Evolutionary conservation across 1,140 invertebrate genomes (phyloP), one percentile per base, ranked within the genome.

Genomic region (Semibalanus balanoides): DNA sequence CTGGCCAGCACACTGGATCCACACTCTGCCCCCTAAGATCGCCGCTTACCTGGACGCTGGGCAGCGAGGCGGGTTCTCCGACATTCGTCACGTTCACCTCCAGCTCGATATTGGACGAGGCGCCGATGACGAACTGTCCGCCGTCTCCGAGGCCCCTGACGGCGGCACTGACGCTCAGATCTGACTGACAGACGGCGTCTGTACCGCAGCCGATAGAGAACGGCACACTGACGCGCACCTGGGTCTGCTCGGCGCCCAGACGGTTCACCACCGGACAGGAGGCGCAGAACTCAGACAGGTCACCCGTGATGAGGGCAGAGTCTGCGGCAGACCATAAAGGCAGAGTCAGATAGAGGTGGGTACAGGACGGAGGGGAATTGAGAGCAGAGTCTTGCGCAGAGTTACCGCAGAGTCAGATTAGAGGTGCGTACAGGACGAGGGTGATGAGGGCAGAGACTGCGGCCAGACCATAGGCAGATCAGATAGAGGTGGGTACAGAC

Each of bases 31-130:
- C n/a, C n/a, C n/a, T n/a, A n/a, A n/a, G n/a, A 40, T 40, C 5
- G 5, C 35, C 5, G 5, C 35, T 40, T 22, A 72, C 70, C 70
- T 72, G 70, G 0, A 72, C 70, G 25, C 28, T 29, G 28, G 70
- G 70, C 70, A 72, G 70, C n/a, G 70, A 72, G 70, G 70, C 70
- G 3, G 70, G 70, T 19, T 72, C 70, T 17, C 70, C 70, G 70
- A 11, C 28, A n/a, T 72, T 72, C 3, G n/a, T 72, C 70, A 72
- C 70, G n/a, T 72, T 27, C 28, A 72, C 70, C 3, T 29, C 28
- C 70, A 72, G 70, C 9, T 72, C 70, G 70, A 72, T 28, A 19
- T 1, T 72, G 70, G 70, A n/a, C 29, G 28, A 30, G 29, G 70
- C n/a, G 70, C 70, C 70, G 29, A 72, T 72, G 28, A 72, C 70